phyloP scores from a whole-genome alignment of 2,888 invertebrate genomes.

The Vannuccia rotundouncinata region DNA sequence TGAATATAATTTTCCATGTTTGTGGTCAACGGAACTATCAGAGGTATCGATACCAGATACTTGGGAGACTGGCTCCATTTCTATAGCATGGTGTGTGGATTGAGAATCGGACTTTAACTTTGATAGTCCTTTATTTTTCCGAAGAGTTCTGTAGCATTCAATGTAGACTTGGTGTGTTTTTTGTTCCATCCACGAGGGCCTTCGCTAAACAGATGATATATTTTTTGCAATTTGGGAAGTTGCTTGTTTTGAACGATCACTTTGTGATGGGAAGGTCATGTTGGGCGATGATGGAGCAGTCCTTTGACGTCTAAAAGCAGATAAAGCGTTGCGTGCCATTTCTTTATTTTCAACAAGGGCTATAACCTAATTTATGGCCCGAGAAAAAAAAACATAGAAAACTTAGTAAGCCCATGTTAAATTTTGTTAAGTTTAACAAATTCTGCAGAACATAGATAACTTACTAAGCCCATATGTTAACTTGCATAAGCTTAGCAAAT shows the following conservation, averaged over 20 bases:
- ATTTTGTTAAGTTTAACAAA: no score
- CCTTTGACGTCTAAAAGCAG: background rate
- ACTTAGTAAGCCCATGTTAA: no score
- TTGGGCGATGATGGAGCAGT: background rate
- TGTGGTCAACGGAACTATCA: background rate
- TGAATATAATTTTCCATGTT: no score
- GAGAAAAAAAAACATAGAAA: no score
- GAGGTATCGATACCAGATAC: background rate
- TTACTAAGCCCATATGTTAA: no score
- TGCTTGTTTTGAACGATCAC: background rate
- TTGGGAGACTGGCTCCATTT: background rate
- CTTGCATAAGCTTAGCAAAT: no score
- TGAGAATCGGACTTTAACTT: background rate
- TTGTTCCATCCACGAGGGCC: background rate
- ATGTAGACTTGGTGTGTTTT: background rate
- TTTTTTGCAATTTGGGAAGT: background rate
- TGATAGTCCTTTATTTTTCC: background rate
- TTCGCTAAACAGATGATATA: background rate
- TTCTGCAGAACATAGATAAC: no score
- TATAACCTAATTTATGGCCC: constrained; percentile 1
- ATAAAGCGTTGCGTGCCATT: constrained; percentile 28
- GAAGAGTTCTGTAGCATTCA: background rate
- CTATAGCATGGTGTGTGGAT: background rate
- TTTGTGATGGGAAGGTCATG: background rate
- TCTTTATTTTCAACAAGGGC: constrained; percentile 25